phyloP scores from a whole-genome alignment of 1,140 invertebrate genomes.

The Magallana ariakensis region DNA sequence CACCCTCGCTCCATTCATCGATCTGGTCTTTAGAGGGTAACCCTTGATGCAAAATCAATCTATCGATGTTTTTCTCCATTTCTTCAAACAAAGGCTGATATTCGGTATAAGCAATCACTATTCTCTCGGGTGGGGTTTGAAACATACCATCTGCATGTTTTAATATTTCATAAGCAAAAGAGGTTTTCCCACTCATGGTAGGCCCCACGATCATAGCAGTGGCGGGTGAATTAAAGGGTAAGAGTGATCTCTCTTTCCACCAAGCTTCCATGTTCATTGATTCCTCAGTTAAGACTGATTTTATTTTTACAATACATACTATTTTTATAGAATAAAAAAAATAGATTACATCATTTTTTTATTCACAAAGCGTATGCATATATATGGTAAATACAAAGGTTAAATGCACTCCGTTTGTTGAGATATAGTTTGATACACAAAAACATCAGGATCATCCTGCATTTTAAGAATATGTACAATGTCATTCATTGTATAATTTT shows the following conservation, averaged over 20 bases:
- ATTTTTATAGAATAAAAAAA: not conserved
- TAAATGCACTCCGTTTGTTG: not conserved
- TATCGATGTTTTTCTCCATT: conserved; percentile 36
- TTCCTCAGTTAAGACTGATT: not conserved
- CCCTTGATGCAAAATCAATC: conserved; percentile 41
- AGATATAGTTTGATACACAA: not conserved
- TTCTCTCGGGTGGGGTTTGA: not conserved
- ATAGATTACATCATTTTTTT: not conserved
- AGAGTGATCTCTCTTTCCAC: conserved; percentile 6
- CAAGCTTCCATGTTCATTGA: not conserved
- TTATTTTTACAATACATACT: not conserved
- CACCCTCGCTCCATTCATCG: conserved; percentile 36
- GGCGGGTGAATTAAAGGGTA: conserved; percentile 26
- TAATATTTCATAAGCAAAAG: not conserved
- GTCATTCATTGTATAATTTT: not conserved
- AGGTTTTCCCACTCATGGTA: conserved; percentile 21
- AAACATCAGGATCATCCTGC: not conserved
- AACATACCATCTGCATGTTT: conserved; percentile 26
- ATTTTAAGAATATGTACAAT: not conserved
- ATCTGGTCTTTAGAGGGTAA: conserved; percentile 30
- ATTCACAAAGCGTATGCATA: not conserved
- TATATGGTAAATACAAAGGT: not conserved
- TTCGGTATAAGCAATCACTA: conserved; percentile 28
- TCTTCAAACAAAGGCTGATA: conserved; percentile 41
- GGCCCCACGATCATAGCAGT: conserved; percentile 22